Base-by-base conservation (phyloP, 2,113 vertebrate genomes). In the Labrus mixtus region DNA sequence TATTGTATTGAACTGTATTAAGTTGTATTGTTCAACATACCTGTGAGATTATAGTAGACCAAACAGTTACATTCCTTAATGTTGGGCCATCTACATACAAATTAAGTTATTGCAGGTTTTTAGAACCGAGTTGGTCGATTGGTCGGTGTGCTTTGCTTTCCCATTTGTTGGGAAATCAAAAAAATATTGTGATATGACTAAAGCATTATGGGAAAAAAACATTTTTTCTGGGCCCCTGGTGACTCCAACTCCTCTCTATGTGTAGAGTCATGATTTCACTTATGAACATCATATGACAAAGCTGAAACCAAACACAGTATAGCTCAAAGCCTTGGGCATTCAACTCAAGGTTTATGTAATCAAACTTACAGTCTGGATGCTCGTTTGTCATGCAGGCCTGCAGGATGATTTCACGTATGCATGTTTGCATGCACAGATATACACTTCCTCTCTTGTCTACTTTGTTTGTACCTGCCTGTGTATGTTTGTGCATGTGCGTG, bases 351-450 rank as follows among this genome's bases (percentile, higher is more conserved):
- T 41, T 54, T 23, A 20, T 33, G 25, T 45, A 58, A 19, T n/a
- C 33, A 63, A 23, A 50, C 66, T 39, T 16, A 54, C 46, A 68
- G 16, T 65, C 55, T 13, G 4, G 46, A 51, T 63, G 22, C 53
- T 13, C 4, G 36, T 76, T 63, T 22, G 23, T 51, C 73, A 50
- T 23, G 55, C 12, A 65, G 22, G 37, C 56, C 65, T 55, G 46
- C 50, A 39, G 45, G n/a, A 43, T 37, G 13, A 69, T 67, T 29
- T 22, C 41, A 41, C 13, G 15, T 37, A 53, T 37, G 3, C 46
- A 54, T 20, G 15, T 66, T 67, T 51, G 11, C 23, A 15, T 23
- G 10, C 57, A 78, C 36, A 45, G 7, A 61, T 10, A 62, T 12
- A 53, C 15, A 12, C 58, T 25, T 33, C 11, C 29, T 29, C 46